Conservation (phyloP, 2,113 vertebrate genomes). For the Rhynchopsitta pachyrhyncha region DNA sequence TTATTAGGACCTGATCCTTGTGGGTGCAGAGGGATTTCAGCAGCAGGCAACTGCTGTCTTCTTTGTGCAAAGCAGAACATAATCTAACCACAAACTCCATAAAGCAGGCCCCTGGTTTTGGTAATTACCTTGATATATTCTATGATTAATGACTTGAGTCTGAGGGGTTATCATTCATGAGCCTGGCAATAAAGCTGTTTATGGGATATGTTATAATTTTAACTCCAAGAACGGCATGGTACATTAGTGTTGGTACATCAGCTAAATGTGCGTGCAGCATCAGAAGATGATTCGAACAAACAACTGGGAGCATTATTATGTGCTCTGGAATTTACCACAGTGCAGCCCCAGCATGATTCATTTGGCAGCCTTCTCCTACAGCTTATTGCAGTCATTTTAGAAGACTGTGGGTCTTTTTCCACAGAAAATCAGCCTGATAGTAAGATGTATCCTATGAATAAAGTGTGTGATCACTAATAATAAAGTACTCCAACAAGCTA, state of each 20-base stretch:
- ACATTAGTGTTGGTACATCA: slow-evolving; percentile 49
- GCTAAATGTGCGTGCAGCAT: not conserved
- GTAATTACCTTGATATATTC: not conserved
- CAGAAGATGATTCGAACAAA: slow-evolving; percentile 31
- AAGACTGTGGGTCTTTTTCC: not conserved
- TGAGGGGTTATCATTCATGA: slow-evolving; percentile 31
- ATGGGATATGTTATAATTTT: not conserved
- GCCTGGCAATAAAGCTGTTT: slow-evolving; percentile 17
- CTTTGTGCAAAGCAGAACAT: not conserved
- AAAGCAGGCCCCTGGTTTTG: not conserved
- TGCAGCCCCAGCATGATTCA: not conserved
- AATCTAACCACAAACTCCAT: not conserved
- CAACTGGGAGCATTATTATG: slow-evolving; percentile 22
- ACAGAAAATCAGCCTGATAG: not conserved
- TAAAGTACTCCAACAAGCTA: not conserved
- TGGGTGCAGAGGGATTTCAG: not conserved
- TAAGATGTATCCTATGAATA: not conserved
- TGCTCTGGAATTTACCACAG: slow-evolving; percentile 4
- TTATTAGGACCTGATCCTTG: not conserved
- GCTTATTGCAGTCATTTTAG: not conserved
- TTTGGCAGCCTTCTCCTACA: slow-evolving; percentile 14
- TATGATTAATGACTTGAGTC: slow-evolving; percentile 46
- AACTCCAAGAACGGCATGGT: not conserved
- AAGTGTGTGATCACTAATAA: not conserved
- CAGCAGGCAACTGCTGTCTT: slow-evolving; percentile 3